These are phyloP conservation scores for Mesochorus sp. DNA, from an alignment of 2,888 invertebrate genomes.

Conservation along the genomic window DNA sequence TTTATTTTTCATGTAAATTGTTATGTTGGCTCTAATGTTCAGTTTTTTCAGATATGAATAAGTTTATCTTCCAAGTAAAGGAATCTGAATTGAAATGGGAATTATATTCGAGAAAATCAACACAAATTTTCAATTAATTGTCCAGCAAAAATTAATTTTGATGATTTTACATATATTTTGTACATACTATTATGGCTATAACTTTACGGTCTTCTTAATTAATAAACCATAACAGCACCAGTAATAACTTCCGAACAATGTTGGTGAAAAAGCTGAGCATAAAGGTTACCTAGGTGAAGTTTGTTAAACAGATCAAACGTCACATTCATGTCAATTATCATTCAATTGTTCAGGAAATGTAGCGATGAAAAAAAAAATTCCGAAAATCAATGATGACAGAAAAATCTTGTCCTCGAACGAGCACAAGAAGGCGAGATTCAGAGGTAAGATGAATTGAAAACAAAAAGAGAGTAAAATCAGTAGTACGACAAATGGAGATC, in stretches of 20 bases:
- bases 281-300: conserved; percentile 9
- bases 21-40: too few relatives aligned
- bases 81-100: too few relatives aligned
- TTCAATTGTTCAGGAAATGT: background rate
- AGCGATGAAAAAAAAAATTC: background rate
- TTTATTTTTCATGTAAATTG: too few relatives aligned
- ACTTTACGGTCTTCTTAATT: too few relatives aligned
- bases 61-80: too few relatives aligned
- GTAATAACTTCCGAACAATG: background rate
- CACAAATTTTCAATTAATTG: too few relatives aligned
- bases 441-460: background rate
- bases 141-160: too few relatives aligned
- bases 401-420: background rate
- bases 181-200: too few relatives aligned
- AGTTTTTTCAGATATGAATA: too few relatives aligned
- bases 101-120: too few relatives aligned
- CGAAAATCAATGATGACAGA: background rate
- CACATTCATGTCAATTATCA: conserved; percentile 10
- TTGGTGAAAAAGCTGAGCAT: background rate
- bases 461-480: background rate
- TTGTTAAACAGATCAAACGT: conserved; percentile 4
- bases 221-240: too few relatives aligned
- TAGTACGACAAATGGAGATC: background rate
- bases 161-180: too few relatives aligned
- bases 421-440: background rate